Base-by-base conservation (phyloP, 2,113 vertebrate species). In the Anarrhichthys ocellatus region DNA sequence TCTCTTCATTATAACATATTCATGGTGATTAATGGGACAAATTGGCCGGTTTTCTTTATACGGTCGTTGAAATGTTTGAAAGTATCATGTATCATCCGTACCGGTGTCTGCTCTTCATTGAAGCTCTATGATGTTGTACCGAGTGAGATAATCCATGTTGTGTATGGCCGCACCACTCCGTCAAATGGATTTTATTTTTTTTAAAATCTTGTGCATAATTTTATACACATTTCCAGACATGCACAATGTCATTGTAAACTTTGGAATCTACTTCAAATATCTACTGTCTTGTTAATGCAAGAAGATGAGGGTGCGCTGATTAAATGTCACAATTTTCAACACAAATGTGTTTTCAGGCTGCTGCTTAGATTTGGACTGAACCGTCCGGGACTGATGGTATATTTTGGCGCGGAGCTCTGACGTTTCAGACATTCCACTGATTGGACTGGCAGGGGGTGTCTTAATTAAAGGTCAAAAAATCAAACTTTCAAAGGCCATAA, bases 381-480 rank as follows among this genome's bases (percentile, higher is more conserved):
- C 66, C 14, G n/a, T n/a, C n/a, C n/a, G 32, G 5, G 22, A 56
- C 63, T 81, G 73, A 78, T 56, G 72, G 76, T 84, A 80, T 84
- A 83, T 77, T 78, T 80, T 71, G 27, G 36, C 0, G 38, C 50
- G n/a, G 50, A 5, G 22, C 74, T 80, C 56, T 78, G 82, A 76
- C 61, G 50, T 76, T 76, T 78, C 65, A 62, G 44, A 61, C 76
- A 36, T 68, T 84, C 44, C 79, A 40, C 87, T 89, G 89, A 90
- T 92, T 92, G 79, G 75, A 81, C 64, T 50, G 29, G 91, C 76
- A 74, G 91, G 89, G 72, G 81, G 87, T 78, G 73, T 72, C 73
- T 87, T 81, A 80, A 78, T 82, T 82, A 90, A 92, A 92, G 87
- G 90, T 90, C 81, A 86, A 84, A 80, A 84, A 86, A 77, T 89